A percentile compares a stretch with the other conserved stretches of the same genome.
phyloP scores from a whole-genome alignment of 2,888 invertebrate genomes.

The Yponomeuta sedellus region DNA sequence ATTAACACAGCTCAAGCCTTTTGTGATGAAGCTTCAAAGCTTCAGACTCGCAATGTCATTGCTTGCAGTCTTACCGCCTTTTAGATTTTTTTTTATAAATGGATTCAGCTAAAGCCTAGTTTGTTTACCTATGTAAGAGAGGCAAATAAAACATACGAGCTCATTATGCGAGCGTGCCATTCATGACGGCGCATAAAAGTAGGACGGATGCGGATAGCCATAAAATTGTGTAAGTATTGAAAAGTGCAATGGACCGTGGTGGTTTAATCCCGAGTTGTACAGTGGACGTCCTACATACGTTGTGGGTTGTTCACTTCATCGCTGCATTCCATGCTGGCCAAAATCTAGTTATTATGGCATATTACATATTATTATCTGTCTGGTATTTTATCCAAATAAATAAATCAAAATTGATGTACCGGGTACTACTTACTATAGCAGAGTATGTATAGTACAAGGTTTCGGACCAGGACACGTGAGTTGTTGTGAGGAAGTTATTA shows the following conservation, averaged over 20 bases:
- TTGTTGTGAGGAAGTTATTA: too few relatives aligned
- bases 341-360: too few relatives aligned
- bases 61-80: slow-evolving; percentile 26
- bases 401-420: too few relatives aligned
- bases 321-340: not conserved
- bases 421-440: too few relatives aligned
- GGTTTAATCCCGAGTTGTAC: not conserved
- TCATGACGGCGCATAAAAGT: not conserved
- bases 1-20: slow-evolving; percentile 5
- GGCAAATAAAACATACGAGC: not conserved
- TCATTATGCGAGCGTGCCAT: not conserved
- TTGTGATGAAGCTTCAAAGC: not conserved
- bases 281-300: not conserved
- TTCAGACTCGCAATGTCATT: not conserved
- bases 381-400: too few relatives aligned
- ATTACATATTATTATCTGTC: too few relatives aligned
- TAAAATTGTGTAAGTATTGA: not conserved
- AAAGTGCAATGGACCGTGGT: not conserved
- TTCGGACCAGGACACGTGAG: too few relatives aligned
- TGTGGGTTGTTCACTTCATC: not conserved
- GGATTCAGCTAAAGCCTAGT: not conserved
- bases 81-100: not conserved
- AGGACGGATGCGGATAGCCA: not conserved
- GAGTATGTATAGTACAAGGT: too few relatives aligned
- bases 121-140: not conserved